Evolutionary conservation across 1,140 invertebrate genomes (phyloP), one percentile per base, ranked within the genome.

Genomic region (Stegodyphus dumicola): DNA sequence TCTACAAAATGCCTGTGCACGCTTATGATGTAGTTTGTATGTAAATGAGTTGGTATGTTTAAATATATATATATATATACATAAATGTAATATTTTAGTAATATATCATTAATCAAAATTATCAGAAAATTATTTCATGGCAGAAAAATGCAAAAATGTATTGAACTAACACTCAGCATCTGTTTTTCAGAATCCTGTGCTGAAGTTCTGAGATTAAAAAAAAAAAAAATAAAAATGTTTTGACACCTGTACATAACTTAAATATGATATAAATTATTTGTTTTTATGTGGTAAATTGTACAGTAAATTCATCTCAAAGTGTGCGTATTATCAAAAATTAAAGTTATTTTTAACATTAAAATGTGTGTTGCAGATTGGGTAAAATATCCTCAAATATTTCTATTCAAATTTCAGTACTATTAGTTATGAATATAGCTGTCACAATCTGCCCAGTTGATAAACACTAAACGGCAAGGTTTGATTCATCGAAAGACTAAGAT

Each of bases 1-100:
- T 60, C 9, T 15, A 5, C 7, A 17, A 67, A 67, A 67, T 67
- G 65, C 13, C 65, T 67, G 65, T 7, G 11, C 65, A 67, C 5
- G 65, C 17, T n/a, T 67, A 67, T 67, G 56, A 15, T 7, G 17
- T 17, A n/a, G 65, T 17, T 67, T 67, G 65, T 67, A 67, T 67
- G 65, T n/a, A 67, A 15, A 17, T 18, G 17, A 67, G 56, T 10
- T 15, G 15, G 13, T 67, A 67, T 67, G n/a, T 67, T 67, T n/a
- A 67, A n/a, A 18, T 17, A 67, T 67, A 18, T 67, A 60, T 67
- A 13, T 67, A 67, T 17, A 67, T 67, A 67, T 60, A 60, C 9
- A 60, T 60, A 60, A 60, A n/a, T 67, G 17, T 7, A 13, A 2
- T 67, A 67, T 67, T 67, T 67, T 67, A n/a, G 65, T 67, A 67